Conservation (phyloP, 1,140 invertebrate species). For the Phymorhynchus buccinoides region DNA sequence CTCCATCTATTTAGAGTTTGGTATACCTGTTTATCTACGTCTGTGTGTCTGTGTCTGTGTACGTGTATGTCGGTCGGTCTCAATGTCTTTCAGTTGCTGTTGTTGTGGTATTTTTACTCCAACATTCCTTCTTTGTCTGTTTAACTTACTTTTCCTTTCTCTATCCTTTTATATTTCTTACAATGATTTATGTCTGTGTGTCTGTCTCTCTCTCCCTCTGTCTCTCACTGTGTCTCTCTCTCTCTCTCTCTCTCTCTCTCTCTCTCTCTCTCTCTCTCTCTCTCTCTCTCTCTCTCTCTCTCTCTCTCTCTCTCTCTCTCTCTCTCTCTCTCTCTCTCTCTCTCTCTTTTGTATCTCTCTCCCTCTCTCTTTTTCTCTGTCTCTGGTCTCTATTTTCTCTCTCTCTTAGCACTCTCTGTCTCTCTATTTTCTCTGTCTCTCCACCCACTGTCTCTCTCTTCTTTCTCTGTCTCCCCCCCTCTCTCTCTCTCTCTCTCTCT, state of each 20-base stretch:
- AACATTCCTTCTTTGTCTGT: background rate
- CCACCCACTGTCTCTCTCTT: background rate
- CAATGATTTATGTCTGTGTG: no score
- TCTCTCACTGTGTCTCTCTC: conserved; percentile 20
- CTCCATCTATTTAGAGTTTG: no score
- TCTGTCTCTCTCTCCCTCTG: no score
- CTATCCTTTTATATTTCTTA: background rate
- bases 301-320: background rate
- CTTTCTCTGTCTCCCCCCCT: no score
- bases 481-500: no score
- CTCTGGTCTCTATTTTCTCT: background rate
- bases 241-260: conserved; percentile 25
- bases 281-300: background rate
- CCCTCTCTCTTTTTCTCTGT: background rate
- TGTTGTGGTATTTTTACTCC: background rate
- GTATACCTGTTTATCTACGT: background rate
- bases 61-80: no score
- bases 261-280: conserved; percentile 21
- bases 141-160: background rate
- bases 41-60: no score
- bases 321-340: background rate
- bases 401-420: background rate
- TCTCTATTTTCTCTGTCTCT: conserved; percentile 18
- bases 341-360: background rate
- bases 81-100: no score